Conservation (phyloP, 1,140 invertebrate genomes). For the Portunus trituberculatus region DNA sequence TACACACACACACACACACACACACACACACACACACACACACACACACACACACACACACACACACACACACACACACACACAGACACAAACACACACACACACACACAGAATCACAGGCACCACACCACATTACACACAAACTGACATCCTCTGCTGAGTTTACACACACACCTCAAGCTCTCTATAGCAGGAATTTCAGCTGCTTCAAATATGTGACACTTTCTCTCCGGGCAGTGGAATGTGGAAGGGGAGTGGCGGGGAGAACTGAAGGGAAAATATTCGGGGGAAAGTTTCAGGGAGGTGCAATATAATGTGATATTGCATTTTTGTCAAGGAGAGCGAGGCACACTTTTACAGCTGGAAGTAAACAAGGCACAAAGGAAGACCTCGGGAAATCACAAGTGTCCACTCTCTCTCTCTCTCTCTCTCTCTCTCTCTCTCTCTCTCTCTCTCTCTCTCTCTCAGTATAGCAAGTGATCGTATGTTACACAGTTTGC, state of each 20-base stretch:
- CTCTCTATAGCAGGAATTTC: not conserved
- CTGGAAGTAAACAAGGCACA: not conserved
- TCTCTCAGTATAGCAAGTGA: too few species aligned
- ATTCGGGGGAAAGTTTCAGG: constrained; percentile 32
- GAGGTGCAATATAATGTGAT: constrained; percentile 47
- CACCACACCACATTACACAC: too few species aligned
- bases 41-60: not conserved
- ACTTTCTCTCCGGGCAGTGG: constrained; percentile 6
- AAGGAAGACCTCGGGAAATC: not conserved
- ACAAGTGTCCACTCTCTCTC: too few species aligned
- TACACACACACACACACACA: constrained; percentile 3
- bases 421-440: not conserved
- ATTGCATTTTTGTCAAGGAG: constrained; percentile 50
- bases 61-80: not conserved
- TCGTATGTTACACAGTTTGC: too few species aligned
- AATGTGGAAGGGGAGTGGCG: constrained; percentile 22
- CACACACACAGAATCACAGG: too few species aligned
- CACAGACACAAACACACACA: not conserved
- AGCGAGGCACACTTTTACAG: not conserved
- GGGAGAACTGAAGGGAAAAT: constrained; percentile 36
- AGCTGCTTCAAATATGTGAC: constrained; percentile 36
- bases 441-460: constrained; percentile 21
- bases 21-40: not conserved
- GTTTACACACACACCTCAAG: not conserved
- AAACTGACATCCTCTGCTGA: too few species aligned